Evolutionary conservation across 2,113 vertebrate species (phyloP), one percentile per base, ranked within the genome.

Genomic region (Probosciger aterrimus): DNA sequence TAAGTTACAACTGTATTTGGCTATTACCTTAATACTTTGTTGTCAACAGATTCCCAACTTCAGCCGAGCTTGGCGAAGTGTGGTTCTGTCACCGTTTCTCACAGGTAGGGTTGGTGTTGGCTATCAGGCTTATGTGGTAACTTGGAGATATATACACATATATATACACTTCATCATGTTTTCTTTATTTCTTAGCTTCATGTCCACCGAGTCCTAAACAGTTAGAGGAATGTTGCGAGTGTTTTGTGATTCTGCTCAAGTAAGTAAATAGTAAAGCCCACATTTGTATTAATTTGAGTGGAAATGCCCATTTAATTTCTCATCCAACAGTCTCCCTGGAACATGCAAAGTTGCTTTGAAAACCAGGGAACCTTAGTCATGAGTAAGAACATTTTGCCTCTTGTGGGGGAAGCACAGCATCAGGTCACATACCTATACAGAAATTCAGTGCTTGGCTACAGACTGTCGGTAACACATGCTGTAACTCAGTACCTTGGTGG

Each of bases 181-280:
- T 33, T 49, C 43, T 79, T 90, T 91, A 63, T 91, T 88, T 87
- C 93, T 60, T 96, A 99, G 99, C 98, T 41, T 99, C 99, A 7
- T 96, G 98, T 86, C 99, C 99, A 41, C 97, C 98, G 2, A 99
- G 98, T 44, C 98, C 98, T 22, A 97, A 93, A 37, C 98, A 99
- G 70, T 90, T 98, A 53, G 95, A 98, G n/a, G 99, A 98, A n/a
- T 98, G 99, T 84, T 97, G 98, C 18, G 97, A 98, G 96, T 98
- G 98, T 65, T 99, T 99, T 92, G 86, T 98, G 77, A 97, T 98
- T 31, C 96, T 99, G 27, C 98, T 99, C n/a, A 99, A 98, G 99
- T 99, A 98, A 90, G 99, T 96, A 86, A 62, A 43, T 22, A 14
- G 14, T 13, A 44, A 52, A 35, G 57, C 31, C n/a, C 41, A 22